Conservation (phyloP, 1,140 invertebrate species). For the Trichonephila clavipes region DNA sequence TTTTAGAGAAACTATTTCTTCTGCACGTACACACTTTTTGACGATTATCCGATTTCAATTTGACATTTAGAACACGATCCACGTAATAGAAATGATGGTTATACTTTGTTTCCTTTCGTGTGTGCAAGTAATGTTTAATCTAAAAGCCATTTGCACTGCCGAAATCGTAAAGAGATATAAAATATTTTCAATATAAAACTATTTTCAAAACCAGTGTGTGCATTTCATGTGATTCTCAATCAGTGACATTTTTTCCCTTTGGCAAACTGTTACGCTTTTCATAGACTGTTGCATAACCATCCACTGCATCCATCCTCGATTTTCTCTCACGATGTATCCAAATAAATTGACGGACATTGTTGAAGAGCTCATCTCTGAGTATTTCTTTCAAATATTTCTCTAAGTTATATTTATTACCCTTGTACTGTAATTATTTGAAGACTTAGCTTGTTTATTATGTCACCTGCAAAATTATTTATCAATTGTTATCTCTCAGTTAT, state of each 20-base stretch:
- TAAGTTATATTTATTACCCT: too few species aligned
- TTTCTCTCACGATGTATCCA: neutral
- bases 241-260: neutral
- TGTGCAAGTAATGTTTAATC: neutral
- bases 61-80: neutral
- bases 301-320: neutral
- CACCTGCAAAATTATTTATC: too few species aligned
- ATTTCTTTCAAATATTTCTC: neutral
- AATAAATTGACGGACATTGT: neutral
- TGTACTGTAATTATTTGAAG: too few species aligned
- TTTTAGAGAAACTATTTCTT: neutral
- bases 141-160: slow-evolving; percentile 61
- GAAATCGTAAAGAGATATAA: neutral
- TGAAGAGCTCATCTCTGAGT: neutral
- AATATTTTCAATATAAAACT: slow-evolving; percentile 38
- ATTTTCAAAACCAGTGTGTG: neutral
- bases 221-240: neutral
- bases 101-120: neutral
- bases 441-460: too few species aligned
- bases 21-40: neutral
- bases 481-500: too few species aligned
- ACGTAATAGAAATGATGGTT: neutral
- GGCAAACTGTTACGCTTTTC: neutral
- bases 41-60: neutral
- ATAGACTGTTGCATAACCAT: neutral